Base-by-base conservation (phyloP, 2,888 invertebrate species). In the Zaprionus lineosus region DNA sequence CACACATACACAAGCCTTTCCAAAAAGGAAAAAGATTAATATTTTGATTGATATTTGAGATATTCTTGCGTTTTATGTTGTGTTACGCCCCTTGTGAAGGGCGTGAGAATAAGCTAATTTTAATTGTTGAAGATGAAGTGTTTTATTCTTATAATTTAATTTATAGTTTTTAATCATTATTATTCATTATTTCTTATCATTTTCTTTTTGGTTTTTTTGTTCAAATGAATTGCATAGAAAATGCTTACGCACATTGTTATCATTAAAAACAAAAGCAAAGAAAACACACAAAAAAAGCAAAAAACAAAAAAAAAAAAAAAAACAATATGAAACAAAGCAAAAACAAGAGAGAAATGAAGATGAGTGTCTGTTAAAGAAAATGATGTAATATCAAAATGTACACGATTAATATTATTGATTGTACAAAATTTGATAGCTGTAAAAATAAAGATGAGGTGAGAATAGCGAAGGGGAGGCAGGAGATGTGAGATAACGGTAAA, bases 181-280 rank as follows among this genome's bases (percentile, higher is more conserved):
- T 3, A 3, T 19, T 19, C 19, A 19, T n/a, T n/a, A n/a, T n/a
- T n/a, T n/a, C n/a, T n/a, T n/a, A n/a, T n/a, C n/a, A n/a, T 15
- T 26, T 36, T 21, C 37, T 24, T 46, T 44, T 41, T 59, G 34
- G 29, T 55, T 63, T 58, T 64, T 57, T 33, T 51, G 36, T 53
- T 68, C 18, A 34, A 53, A 36, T 50, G 18, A 34, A 14, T 53
- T 66, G 58, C 63, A 72, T 58, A 60, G 46, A 68, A 63, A 69
- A 57, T 70, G 82, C 79, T 78, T 81, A 79, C 83, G 83, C 83
- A 82, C 76, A 81, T 79, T 76, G 82, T 78, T 74, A 83, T 72
- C 74, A 79, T 57, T 73, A 65, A 67, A 69, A 58, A 46, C 29
- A 34, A 18, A 48, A 21, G 5, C 37, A 34, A 40, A 26, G 46